Conservation (phyloP, 2,888 invertebrate genomes). For the Himalopsyche japonica region DNA sequence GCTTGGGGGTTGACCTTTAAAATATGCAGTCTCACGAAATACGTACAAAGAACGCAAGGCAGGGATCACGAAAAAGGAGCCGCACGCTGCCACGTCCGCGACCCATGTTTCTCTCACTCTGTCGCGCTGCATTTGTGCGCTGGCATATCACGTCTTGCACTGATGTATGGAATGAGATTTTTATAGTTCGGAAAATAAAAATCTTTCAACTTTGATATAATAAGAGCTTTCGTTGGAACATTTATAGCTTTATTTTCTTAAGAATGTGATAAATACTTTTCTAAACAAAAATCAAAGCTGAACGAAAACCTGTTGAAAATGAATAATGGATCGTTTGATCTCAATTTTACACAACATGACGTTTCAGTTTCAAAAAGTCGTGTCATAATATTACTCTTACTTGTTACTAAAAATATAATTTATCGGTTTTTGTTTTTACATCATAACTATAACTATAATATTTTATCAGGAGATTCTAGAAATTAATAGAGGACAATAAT, state of each 20-base stretch:
- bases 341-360: too few relatives aligned
- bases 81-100: neutral
- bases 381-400: too few relatives aligned
- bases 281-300: too few relatives aligned
- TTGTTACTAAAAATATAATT: too few relatives aligned
- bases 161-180: neutral
- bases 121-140: neutral
- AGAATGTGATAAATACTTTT: neutral
- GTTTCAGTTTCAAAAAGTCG: too few relatives aligned
- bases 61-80: neutral
- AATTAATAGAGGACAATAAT: too few relatives aligned
- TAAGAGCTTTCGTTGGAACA: neutral
- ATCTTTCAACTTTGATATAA: neutral
- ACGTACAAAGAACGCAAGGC: neutral
- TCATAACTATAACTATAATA: too few relatives aligned
- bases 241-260: neutral
- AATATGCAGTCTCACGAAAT: neutral
- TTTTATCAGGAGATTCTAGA: too few relatives aligned
- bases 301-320: too few relatives aligned
- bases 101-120: neutral
- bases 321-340: too few relatives aligned
- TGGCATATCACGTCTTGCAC: neutral
- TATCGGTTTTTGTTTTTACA: too few relatives aligned
- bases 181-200: neutral
- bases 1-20: neutral